Base-by-base conservation (phyloP, 1,140 invertebrate genomes). In the Papilio aristodemus region DNA sequence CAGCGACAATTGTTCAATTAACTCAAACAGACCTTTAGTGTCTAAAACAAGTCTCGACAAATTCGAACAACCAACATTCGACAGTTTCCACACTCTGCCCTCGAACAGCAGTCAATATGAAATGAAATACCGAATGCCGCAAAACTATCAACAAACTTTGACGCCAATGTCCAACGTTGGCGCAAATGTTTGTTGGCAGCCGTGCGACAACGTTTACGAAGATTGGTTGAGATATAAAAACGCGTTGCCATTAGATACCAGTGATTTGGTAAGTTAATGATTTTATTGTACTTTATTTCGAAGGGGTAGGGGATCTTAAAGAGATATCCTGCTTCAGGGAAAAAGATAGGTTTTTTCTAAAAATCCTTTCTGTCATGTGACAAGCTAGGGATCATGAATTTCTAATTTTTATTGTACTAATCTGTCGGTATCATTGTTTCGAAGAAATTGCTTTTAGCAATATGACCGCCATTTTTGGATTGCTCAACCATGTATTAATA, bases 141-240 rank as follows among this genome's bases (percentile, higher is more conserved):
- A 71, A 46, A 73, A 41, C n/a, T 83, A 77, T 62, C 82, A 83
- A 68, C 74, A 68, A 68, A 83, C 77, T 59, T 74, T 84, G 67
- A 54, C 79, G 37, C 84, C 85, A 71, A 79, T 87, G 74, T 60
- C 79, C 64, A 87, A 86, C 71, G 71, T 89, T 75, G 84, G 85
- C 0, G 62, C 81, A 14, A 85, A 85, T 58, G 84, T 86, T 25
- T 87, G 85, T 46, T 79, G 86, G 63, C 78, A 83, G 67, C 80
- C 80, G 9, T 88, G 89, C 63, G 85, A 91, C 59, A 90, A 90
- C 62, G 87, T 90, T 32, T 91, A 91, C 14, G 87, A 91, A 69
- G 87, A 91, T 76, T 90, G 87, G 87, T 72, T 91, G 80, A 91
- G 89, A 64, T 90, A 91, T 74, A 91, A 91, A 66, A 91, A 91